Base-by-base conservation (phyloP, 2,888 invertebrate genomes). In the Luperina testacea region DNA sequence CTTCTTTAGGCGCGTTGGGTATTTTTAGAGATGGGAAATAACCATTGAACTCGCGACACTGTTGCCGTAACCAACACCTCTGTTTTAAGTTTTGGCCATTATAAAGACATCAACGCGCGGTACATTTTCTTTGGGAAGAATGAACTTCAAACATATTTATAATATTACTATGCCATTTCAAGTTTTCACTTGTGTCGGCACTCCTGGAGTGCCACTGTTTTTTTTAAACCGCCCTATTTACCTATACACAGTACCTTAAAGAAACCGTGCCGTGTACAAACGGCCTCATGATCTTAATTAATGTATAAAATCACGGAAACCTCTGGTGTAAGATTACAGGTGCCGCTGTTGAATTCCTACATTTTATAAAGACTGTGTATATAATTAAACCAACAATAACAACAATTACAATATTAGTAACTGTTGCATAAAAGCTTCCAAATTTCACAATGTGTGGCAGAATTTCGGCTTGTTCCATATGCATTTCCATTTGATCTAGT, bases 241-340 rank as follows among this genome's bases (percentile, higher is more conserved):
- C n/a, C n/a, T n/a, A 11, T n/a, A n/a, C 24, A 24, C 57, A 9
- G 24, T 24, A 8, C 3, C 57, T 57, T 57, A 57, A 57, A 57
- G 57, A 9, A 57, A 9, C 8, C 24, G 24, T 57, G 24, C 24
- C 24, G 7, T 57, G 24, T 57, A 24, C 24, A 57, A 57, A n/a
- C 7, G 4, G 8, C 24, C 24, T 57, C 17, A 17, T 42, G 9
- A 64, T 45, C 0, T 5, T 8, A 20, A 38, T 27, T 27, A 57
- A 27, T 59, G 38, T 69, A n/a, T 32, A 32, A 32, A 57, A 5
- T 63, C 48, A 80, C 20, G 80, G 84, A 24, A 80, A 83, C 15
- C 83, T 78, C 45, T 80, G 15, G 38, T 83, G 80, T 48, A 83
- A 3, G 38, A 83, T 83, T 15, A 68, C 61, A 7, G 83, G 83